Evolutionary conservation across 2,888 invertebrate genomes (phyloP), one percentile per base, ranked within the genome.

Genomic region (Torymus texanus): DNA sequence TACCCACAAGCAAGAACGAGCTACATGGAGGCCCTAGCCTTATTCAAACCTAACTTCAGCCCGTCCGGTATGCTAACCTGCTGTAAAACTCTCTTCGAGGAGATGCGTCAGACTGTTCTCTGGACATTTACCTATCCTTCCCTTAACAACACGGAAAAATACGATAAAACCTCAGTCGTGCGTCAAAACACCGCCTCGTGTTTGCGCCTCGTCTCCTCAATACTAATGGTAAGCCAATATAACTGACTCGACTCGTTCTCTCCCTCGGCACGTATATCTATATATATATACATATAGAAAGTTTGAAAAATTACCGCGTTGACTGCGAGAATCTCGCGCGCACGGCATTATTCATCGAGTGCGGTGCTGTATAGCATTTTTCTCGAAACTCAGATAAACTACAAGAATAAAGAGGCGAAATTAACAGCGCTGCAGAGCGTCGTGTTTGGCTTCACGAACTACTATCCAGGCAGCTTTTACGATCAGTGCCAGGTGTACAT

Each of bases 401-500:
- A 75, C 11, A 18, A 83, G 74, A 11, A 83, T 83, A 85, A 88
- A 83, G 2, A 79, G 4, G 88, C 90, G 0, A 86, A 87, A 71
- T 67, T 84, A 2, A 83, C 84, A 0, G 84, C 86, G 0, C 51
- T 86, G 24, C 82, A 85, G 74, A 87, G 89, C 70, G 79, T 84
- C 21, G 75, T 83, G 5, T 16, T 80, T 21, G 84, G 79, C 0
- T 86, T 87, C 56, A 68, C 79, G 14, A 78, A 14, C 50, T 81
- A 73, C 58, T 80, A 81, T 51, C 14, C 50, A 1, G 75, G 55
- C 63, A 78, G 53, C 83, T 84, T 91, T 82, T 85, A 90, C 66
- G 90, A 91, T 83, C 89, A 88, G 81, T 87, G 90, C 16, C 85
- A 91, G 81, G 90, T 92, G 83, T 92, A 92, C 81, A 88, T 91